Conservation (phyloP, 2,113 vertebrate genomes). For the Odobenus rosmarus region DNA sequence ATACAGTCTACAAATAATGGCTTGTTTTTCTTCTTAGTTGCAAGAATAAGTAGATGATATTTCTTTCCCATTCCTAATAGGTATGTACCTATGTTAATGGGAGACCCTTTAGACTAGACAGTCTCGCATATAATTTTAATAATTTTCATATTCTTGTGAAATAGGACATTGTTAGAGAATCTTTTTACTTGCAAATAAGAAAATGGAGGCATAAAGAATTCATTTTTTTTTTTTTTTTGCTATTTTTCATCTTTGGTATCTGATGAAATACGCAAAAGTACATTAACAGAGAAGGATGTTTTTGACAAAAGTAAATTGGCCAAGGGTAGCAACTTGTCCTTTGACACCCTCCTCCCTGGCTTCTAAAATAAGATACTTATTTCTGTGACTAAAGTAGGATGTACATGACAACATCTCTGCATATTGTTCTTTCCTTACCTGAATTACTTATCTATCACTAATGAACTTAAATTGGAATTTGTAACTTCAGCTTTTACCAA, state of each 20-base stretch:
- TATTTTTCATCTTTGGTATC: constrained; percentile 33
- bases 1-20: not conserved
- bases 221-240: not conserved
- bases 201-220: not conserved
- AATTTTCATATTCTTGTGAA: not conserved
- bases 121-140: not conserved
- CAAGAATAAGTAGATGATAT: not conserved
- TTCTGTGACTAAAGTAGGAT: constrained; percentile 10
- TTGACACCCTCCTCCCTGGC: constrained; percentile 33
- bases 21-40: not conserved
- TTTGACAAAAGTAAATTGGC: constrained; percentile 19
- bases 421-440: not conserved
- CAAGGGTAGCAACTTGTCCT: constrained; percentile 18
- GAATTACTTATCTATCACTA: not conserved
- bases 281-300: not conserved
- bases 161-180: not conserved
- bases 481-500: not conserved
- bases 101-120: not conserved
- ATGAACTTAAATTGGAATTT: not conserved
- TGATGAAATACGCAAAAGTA: constrained; percentile 13
- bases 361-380: constrained; percentile 49
- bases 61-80: not conserved
- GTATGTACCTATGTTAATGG: not conserved
- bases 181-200: not conserved
- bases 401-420: not conserved